Percentiles rank a stretch among this genome's conserved stretches.
Conservation (phyloP, 2,888 invertebrate genomes). For the Ceratothoa steindachneri region DNA sequence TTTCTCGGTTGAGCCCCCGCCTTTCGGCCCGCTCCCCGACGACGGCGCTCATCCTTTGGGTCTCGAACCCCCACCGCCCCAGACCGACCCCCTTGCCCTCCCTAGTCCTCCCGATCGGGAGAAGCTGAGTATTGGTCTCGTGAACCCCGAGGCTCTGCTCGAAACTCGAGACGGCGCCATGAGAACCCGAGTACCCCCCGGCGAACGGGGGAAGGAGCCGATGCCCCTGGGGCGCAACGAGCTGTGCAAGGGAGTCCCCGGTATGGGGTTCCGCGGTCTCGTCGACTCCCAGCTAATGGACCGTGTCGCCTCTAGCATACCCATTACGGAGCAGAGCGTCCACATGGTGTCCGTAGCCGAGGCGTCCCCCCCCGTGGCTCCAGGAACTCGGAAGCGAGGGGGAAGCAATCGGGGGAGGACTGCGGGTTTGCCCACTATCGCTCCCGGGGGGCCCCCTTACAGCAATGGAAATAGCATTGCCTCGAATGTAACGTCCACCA, state of each 20-base stretch:
- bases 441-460: not conserved
- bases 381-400: not conserved
- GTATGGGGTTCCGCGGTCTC: not conserved
- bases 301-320: not conserved
- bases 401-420: not conserved
- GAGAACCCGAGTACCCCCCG: not conserved
- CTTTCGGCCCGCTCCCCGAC: not conserved
- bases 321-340: not conserved
- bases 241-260: not conserved
- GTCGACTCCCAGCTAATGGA: not conserved
- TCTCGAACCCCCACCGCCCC: not conserved
- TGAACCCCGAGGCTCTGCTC: not conserved
- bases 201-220: not conserved
- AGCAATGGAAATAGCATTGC: no score
- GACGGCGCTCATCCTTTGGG: not conserved
- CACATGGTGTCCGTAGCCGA: not conserved
- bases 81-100: not conserved
- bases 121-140: not conserved
- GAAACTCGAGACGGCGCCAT: not conserved
- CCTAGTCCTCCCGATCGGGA: not conserved
- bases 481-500: not conserved
- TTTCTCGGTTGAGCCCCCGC: not conserved
- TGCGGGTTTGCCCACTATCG: not conserved
- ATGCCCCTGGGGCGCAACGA: not conserved
- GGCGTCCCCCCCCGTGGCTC: not conserved